Base-by-base conservation (phyloP, 1,140 invertebrate species). In the Leptonema lineaticorne region DNA sequence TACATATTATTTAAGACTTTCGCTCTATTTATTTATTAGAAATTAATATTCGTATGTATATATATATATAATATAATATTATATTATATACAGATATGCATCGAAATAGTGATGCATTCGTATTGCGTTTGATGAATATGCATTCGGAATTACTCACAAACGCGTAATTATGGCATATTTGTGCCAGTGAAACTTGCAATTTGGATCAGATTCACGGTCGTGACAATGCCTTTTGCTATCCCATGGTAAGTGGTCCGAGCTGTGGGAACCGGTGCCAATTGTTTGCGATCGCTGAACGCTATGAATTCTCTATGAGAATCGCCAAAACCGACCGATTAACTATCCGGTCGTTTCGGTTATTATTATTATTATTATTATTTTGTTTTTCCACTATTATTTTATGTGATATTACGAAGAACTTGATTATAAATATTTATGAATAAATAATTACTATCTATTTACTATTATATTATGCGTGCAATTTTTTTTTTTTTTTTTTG, bases 131-230 rank as follows among this genome's bases (percentile, higher is more conserved):
- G 26, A 64, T 64, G 62, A 50, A 64, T 64, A 64, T 66, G 64
- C 50, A 56, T 53, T n/a, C 1, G 50, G 50, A 26, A 48, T 30
- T 33, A 14, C 64, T 11, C 64, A 28, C 62, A n/a, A 29, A 50
- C 28, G 64, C 29, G 70, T 69, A 72, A 67, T 69, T 64, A 58
- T 59, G 63, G 70, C 67, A 72, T 72, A 72, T 72, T 72, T 72
- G 63, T 72, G 70, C 63, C 70, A 69, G 70, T 72, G 70, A 72
- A 72, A 71, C 62, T 60, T 56, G 28, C 22, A 58, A 68, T 48
- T 64, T 33, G 62, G 66, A 71, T 60, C 48, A 29, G 64, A 45
- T 63, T 64, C 30, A 24, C 57, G 57, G 59, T 71, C 26, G 64
- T 58, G 69, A 63, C 53, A 58, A 70, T 70, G 50, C 37, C 26